Evolutionary conservation across 2,888 invertebrate genomes (phyloP).

Genomic region (Synanthedon vespiformis): DNA sequence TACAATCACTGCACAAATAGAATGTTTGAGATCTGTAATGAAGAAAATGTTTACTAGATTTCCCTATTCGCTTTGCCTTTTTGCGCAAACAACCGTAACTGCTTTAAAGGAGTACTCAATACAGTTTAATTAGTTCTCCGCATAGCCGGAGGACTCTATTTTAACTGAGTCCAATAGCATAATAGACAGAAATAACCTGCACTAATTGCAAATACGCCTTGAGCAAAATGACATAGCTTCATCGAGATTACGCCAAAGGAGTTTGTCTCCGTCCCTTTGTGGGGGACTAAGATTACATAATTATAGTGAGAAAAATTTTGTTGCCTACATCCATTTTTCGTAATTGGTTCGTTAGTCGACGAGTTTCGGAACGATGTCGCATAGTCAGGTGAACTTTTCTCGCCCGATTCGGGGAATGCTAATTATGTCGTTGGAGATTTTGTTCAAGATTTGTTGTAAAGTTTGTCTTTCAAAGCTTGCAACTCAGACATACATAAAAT

Average conservation of each 20-base stretch:
- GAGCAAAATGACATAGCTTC: conserved; percentile 23
- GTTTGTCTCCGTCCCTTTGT: conserved; percentile 13
- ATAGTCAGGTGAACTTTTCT: conserved; percentile 12
- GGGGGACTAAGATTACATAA: conserved; percentile 9
- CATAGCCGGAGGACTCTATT: not conserved
- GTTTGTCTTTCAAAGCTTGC: not conserved
- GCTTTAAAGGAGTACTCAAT: not conserved
- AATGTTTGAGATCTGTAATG: no score
- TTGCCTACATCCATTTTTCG: conserved; percentile 10
- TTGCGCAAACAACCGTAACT: no score
- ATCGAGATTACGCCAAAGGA: conserved; percentile 15
- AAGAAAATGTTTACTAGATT: no score
- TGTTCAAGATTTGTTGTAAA: not conserved
- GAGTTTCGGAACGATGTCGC: conserved; percentile 15
- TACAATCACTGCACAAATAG: no score
- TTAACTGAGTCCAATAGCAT: conserved; percentile 20
- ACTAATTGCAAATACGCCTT: conserved; percentile 22
- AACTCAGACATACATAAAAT: no score
- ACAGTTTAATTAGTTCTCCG: not conserved
- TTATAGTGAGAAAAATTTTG: conserved; percentile 7
- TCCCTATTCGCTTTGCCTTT: no score
- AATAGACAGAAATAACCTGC: conserved; percentile 14
- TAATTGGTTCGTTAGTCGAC: conserved; percentile 28
- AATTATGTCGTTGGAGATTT: conserved; percentile 13
- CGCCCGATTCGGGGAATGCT: conserved; percentile 16